A percentile compares a stretch with the other conserved stretches of the same genome.
phyloP scores from a whole-genome alignment of 2,113 vertebrate genomes.

The Urocynchramus pylzowi region DNA sequence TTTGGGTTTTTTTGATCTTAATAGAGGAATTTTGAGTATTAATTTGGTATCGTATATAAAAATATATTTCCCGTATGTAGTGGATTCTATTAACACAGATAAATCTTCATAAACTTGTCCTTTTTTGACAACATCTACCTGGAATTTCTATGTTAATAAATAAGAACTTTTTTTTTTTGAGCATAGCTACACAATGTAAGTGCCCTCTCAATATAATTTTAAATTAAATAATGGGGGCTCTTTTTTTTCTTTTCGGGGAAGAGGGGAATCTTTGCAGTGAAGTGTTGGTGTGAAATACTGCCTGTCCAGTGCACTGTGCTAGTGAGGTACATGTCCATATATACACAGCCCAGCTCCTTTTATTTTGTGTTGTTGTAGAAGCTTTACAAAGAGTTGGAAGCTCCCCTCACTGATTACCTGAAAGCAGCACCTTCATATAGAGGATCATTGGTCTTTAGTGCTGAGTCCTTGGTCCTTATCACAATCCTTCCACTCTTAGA shows the following conservation, averaged over 20 bases:
- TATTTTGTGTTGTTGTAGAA: not conserved
- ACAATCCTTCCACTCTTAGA: not conserved
- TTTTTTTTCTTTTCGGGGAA: not conserved
- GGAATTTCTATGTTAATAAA: not conserved
- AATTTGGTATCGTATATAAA: not conserved
- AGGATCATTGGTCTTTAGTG: not conserved
- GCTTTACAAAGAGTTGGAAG: not conserved
- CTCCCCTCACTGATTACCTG: not conserved
- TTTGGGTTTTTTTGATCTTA: not conserved
- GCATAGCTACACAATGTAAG: not conserved
- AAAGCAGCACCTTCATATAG: not conserved
- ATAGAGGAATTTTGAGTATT: not conserved
- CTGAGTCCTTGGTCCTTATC: not conserved
- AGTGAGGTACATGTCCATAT: not conserved
- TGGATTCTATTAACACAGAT: not conserved
- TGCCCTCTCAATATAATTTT: not conserved
- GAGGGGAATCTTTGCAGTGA: not conserved
- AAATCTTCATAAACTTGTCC: not conserved
- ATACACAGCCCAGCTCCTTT: not conserved
- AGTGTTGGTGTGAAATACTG: not conserved
- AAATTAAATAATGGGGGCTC: not conserved
- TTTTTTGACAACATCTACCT: not conserved
- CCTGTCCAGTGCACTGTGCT: not conserved
- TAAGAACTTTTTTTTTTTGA: not conserved
- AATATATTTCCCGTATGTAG: not conserved